phyloP scores from a whole-genome alignment of 2,888 invertebrate species.

The Epirrita christyi region DNA sequence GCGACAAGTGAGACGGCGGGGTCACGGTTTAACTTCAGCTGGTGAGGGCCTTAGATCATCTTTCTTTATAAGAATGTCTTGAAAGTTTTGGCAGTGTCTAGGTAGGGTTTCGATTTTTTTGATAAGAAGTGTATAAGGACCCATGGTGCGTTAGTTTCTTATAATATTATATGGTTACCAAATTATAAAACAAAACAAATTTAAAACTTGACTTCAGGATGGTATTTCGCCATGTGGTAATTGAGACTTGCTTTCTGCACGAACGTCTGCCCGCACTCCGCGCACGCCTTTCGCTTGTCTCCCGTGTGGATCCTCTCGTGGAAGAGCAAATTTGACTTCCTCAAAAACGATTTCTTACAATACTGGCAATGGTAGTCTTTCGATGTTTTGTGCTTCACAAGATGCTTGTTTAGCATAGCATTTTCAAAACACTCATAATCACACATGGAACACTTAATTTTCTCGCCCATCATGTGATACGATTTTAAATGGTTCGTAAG shows the following conservation, averaged over 20 bases:
- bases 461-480: constrained; percentile 13
- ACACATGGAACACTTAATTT: constrained; percentile 1
- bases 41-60: no score
- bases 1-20: no score
- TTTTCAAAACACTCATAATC: constrained; percentile 4
- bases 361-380: constrained; percentile 71
- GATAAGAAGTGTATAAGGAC: no score
- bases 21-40: no score
- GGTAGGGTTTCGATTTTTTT: no score
- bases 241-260: constrained; percentile 77
- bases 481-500: background rate
- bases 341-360: constrained; percentile 71
- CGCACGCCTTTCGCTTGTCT: constrained; percentile 66
- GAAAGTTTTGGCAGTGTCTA: no score
- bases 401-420: background rate
- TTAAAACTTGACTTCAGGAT: constrained; percentile 48
- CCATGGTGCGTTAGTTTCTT: no score
- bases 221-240: constrained; percentile 75
- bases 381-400: constrained; percentile 47
- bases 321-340: constrained; percentile 57
- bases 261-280: constrained; percentile 69
- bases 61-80: no score
- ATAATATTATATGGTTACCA: no score
- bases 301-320: constrained; percentile 74
- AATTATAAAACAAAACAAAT: no score